These are phyloP conservation scores for Lymantria dispar DNA, from an alignment of 2,888 invertebrate genomes.

Conservation along the genomic window DNA sequence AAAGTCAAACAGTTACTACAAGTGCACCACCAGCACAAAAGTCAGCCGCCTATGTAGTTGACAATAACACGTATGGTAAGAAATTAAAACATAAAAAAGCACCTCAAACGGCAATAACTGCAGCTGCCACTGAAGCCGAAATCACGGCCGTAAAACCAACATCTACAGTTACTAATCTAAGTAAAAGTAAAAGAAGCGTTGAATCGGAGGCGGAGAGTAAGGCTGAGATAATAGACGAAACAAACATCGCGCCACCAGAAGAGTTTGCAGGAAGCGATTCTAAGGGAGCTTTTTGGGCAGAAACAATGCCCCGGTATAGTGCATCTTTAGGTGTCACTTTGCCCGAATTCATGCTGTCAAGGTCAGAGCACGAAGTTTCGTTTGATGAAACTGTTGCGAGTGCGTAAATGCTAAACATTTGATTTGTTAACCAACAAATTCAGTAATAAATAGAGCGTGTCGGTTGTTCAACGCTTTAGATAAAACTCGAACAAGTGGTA, in stretches of 20 bases:
- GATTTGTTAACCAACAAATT: conserved; percentile 60
- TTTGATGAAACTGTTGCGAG: conserved; percentile 83
- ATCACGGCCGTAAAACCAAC: conserved; percentile 35
- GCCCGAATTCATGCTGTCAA: conserved; percentile 86
- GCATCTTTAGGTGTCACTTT: conserved; percentile 84
- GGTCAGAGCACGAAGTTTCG: conserved; percentile 85
- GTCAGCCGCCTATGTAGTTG: conserved; percentile 68
- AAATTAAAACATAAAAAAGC: conserved; percentile 72
- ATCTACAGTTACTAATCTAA: conserved; percentile 21
- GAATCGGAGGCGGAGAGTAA: conserved; percentile 56
- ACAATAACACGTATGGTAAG: conserved; percentile 59
- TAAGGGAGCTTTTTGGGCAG: conserved; percentile 85
- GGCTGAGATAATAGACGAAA: conserved; percentile 57
- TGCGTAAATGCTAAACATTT: conserved; percentile 58
- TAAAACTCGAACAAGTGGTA: conserved; percentile 60
- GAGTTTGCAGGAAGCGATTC: conserved; percentile 80
- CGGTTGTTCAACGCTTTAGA: conserved; percentile 64
- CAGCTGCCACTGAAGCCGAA: conserved; percentile 50
- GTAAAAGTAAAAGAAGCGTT: conserved; percentile 61
- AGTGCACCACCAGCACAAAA: conserved; percentile 56
- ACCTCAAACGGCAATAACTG: conserved; percentile 41
- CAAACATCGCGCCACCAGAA: conserved; percentile 69
- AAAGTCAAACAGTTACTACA: conserved; percentile 67
- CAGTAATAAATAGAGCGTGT: conserved; percentile 71
- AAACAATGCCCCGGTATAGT: conserved; percentile 85